phyloP scores from a whole-genome alignment of 2,888 invertebrate genomes.

The Nebria brevicollis region DNA sequence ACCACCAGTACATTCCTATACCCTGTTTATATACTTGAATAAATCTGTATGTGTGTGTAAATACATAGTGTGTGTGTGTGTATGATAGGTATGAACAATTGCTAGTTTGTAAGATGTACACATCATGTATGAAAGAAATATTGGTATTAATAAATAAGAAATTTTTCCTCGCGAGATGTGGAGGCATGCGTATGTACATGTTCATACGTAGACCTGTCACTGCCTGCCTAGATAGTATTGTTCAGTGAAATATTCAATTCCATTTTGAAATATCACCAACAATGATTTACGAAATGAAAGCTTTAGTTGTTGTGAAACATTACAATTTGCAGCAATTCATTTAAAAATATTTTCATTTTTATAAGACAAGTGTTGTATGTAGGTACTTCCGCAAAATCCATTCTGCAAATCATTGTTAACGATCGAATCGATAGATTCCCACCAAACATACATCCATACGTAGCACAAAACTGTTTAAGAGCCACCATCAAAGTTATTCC shows the following conservation, averaged over 20 bases:
- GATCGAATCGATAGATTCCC: neutral
- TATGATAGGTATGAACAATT: neutral
- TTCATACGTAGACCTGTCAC: neutral
- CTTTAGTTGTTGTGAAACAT: neutral
- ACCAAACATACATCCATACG: neutral
- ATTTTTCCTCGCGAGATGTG: slow-evolving; percentile 7
- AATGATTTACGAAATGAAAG: slow-evolving; percentile 1
- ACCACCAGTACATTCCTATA: neutral
- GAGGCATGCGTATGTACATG: neutral
- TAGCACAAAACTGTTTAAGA: neutral
- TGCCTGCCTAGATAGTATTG: neutral
- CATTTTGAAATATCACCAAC: neutral
- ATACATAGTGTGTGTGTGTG: neutral
- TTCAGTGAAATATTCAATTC: neutral
- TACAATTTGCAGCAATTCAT: neutral
- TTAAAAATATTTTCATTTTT: no score
- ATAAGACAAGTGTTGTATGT: no score
- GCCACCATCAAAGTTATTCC: neutral
- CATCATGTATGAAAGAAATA: slow-evolving; percentile 16
- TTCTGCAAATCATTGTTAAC: neutral
- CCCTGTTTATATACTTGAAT: neutral
- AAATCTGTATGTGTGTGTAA: neutral
- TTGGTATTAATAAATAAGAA: slow-evolving; percentile 18
- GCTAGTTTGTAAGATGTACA: slow-evolving; percentile 12
- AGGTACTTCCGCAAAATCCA: neutral